These are phyloP conservation scores for Pristionchus entomophagus DNA, from an alignment of 2,888 invertebrate species.

Conservation along the genomic window DNA sequence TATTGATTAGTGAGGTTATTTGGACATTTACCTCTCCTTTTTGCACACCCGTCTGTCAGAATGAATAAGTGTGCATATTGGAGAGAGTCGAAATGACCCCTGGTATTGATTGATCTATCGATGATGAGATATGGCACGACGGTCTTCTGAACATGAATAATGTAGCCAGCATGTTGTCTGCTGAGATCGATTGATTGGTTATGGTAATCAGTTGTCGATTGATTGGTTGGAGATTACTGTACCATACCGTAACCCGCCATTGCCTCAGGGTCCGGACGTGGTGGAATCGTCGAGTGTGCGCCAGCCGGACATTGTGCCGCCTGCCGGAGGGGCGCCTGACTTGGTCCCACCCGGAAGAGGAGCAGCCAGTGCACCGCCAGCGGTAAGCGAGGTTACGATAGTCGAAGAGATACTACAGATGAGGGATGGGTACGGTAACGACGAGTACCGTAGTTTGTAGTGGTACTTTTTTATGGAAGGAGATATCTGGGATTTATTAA, in stretches of 20 bases:
- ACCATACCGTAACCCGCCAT: background rate
- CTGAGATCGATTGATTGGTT: background rate
- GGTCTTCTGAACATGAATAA: constrained; percentile 33
- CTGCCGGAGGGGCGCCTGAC: constrained; percentile 31
- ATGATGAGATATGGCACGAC: constrained; percentile 46
- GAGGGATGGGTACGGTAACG: background rate
- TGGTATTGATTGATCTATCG: background rate
- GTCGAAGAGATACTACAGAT: too few relatives aligned
- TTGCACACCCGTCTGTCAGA: too few relatives aligned
- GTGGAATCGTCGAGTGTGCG: constrained; percentile 8
- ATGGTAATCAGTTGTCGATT: background rate
- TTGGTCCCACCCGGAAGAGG: constrained; percentile 31
- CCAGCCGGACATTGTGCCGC: constrained; percentile 52
- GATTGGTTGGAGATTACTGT: background rate
- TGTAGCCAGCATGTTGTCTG: constrained; percentile 37
- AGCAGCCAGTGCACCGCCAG: background rate
- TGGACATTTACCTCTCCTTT: background rate
- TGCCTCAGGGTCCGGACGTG: constrained; percentile 47
- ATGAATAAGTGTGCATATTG: too few relatives aligned
- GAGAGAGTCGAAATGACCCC: too few relatives aligned
- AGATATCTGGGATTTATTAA: background rate
- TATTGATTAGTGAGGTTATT: background rate
- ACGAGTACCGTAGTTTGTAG: background rate
- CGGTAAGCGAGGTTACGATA: constrained; percentile 42
- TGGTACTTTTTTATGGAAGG: background rate